These are phyloP conservation scores for Laticauda laticaudata DNA, from an alignment of 2,113 vertebrate species.

Conservation along the genomic window DNA sequence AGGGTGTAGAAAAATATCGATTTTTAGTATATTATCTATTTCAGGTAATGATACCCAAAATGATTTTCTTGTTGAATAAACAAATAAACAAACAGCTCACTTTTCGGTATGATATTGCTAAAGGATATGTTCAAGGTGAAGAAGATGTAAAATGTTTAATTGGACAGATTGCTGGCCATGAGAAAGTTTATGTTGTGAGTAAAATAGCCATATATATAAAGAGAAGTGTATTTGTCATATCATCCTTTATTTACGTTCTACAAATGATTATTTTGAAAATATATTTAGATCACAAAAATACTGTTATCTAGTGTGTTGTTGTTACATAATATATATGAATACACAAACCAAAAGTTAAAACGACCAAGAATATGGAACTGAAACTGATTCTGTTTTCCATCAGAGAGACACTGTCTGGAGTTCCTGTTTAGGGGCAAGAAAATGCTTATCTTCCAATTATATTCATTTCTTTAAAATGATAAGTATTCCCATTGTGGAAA, in stretches of 20 bases:
- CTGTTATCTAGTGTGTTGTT: neutral
- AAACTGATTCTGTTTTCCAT: neutral
- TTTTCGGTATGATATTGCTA: conserved; percentile 62
- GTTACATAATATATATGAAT: neutral
- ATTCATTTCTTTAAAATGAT: neutral
- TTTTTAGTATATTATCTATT: conserved; percentile 28
- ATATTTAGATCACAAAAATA: neutral
- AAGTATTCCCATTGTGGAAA: neutral
- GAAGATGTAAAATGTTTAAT: conserved; percentile 61
- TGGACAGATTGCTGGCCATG: conserved; percentile 62
- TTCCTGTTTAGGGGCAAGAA: neutral
- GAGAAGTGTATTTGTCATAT: neutral
- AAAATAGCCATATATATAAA: neutral
- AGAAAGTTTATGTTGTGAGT: conserved; percentile 60
- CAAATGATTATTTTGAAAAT: neutral
- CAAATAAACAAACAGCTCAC: conserved; percentile 61
- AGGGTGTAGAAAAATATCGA: neutral
- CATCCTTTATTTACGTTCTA: neutral
- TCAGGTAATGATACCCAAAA: conserved; percentile 62
- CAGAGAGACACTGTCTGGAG: neutral
- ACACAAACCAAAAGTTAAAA: neutral
- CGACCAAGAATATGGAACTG: neutral
- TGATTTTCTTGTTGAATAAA: conserved; percentile 57
- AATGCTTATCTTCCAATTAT: neutral
- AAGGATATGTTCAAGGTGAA: conserved; percentile 70